Percentiles rank a stretch among this genome's conserved stretches.
Conservation (phyloP, 1,140 invertebrate species). For the Charaxes varanes region DNA sequence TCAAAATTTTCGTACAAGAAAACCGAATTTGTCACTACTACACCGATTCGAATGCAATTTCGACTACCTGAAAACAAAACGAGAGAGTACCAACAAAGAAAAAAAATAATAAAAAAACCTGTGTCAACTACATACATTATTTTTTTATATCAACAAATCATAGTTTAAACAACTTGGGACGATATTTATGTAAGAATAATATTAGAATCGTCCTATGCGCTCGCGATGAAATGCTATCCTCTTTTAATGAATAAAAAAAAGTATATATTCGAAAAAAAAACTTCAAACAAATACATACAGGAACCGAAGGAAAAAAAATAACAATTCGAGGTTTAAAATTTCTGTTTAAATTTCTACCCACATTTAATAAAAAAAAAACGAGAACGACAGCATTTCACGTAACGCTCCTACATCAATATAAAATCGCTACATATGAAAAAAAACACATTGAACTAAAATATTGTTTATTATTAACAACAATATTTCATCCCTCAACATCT, state of each 20-base stretch:
- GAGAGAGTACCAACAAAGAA: slow-evolving; percentile 31
- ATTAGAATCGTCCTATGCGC: slow-evolving; percentile 67
- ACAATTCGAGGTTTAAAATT: too few relatives aligned
- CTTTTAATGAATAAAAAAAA: slow-evolving; percentile 10
- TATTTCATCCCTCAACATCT: slow-evolving; percentile 41
- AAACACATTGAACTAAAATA: slow-evolving; percentile 68
- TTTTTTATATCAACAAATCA: slow-evolving; percentile 60
- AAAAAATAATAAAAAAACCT: slow-evolving; percentile 47
- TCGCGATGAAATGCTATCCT: slow-evolving; percentile 46
- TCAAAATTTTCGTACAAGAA: slow-evolving; percentile 37
- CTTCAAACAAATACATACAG: slow-evolving; percentile 13
- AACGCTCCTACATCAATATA: slow-evolving; percentile 53
- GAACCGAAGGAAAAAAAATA: too few relatives aligned
- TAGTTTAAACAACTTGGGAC: slow-evolving; percentile 64
- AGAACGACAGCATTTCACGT: slow-evolving; percentile 48
- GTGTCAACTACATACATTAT: slow-evolving; percentile 38
- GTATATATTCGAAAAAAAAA: slow-evolving; percentile 7
- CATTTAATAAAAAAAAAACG: too few relatives aligned
- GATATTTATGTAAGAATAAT: slow-evolving; percentile 73
- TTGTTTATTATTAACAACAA: slow-evolving; percentile 52
- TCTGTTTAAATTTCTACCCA: too few relatives aligned
- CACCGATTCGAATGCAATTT: slow-evolving; percentile 48
- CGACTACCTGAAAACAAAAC: slow-evolving; percentile 46
- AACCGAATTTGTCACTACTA: slow-evolving; percentile 41
- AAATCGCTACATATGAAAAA: slow-evolving; percentile 67